Evolutionary conservation across 2,113 vertebrate genomes (phyloP).

Genomic region (Peromyscus maniculatus): DNA sequence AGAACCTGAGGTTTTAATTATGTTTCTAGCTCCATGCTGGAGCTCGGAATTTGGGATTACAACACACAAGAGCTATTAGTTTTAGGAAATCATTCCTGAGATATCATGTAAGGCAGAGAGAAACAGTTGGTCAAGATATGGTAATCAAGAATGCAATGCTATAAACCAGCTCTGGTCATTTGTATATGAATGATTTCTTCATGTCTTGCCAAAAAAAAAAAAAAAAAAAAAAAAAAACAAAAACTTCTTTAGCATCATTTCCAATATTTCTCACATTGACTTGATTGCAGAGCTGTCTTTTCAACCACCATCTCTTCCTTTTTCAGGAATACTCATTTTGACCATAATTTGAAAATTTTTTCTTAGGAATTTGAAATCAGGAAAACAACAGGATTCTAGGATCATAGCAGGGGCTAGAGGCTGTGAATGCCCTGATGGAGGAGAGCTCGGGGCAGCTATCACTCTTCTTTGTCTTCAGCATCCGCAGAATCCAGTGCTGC

Average conservation of each 20-base stretch:
- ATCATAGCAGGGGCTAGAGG: neutral
- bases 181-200: neutral
- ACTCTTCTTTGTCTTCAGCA: neutral
- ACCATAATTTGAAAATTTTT: neutral
- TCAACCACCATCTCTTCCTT: neutral
- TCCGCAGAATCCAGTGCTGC: neutral
- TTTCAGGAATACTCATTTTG: neutral
- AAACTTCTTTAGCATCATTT: neutral
- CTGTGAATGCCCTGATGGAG: neutral
- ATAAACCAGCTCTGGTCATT: neutral
- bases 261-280: neutral
- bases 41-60: neutral
- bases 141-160: neutral
- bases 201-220: neutral
- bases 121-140: neutral
- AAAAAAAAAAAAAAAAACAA: no score
- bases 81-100: neutral
- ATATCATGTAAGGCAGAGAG: neutral
- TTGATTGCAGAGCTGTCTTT: conserved; percentile 10
- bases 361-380: neutral
- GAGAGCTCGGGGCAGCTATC: neutral
- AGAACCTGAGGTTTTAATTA: neutral
- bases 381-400: neutral
- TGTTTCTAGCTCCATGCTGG: neutral
- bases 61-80: neutral